These are phyloP conservation scores for Cantharis nigra DNA, from an alignment of 2,888 invertebrate species.

Conservation along the genomic window DNA sequence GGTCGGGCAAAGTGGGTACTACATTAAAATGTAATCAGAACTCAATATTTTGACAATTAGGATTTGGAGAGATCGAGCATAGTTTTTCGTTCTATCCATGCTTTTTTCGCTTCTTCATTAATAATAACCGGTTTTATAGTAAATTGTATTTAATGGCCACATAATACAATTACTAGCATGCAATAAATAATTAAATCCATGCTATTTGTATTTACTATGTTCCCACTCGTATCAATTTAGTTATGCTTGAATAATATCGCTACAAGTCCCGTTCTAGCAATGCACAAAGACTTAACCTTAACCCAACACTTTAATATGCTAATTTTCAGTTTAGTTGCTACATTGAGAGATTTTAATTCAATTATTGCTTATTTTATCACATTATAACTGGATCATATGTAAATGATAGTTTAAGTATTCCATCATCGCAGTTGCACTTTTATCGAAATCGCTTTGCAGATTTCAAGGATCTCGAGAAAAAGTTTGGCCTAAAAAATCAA, in stretches of 20 bases:
- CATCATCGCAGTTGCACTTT: background rate
- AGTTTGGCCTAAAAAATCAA: background rate
- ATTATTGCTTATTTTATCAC: background rate
- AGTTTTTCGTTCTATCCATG: background rate
- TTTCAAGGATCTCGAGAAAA: background rate
- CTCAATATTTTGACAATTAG: background rate
- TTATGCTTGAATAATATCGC: conserved; percentile 29
- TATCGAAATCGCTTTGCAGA: background rate
- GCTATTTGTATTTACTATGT: background rate
- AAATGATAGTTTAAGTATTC: background rate
- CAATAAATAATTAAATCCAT: background rate
- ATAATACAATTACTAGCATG: background rate
- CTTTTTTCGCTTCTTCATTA: background rate
- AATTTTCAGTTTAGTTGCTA: background rate
- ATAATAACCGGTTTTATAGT: background rate
- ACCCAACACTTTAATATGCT: conserved; percentile 21
- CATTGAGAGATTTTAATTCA: background rate
- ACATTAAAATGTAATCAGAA: background rate
- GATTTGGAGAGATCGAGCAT: background rate
- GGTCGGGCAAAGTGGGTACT: background rate
- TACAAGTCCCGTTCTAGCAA: conserved; percentile 28
- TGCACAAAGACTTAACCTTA: conserved; percentile 25
- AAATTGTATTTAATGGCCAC: background rate
- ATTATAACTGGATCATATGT: background rate
- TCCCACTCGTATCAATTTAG: background rate